Evolutionary conservation across 2,113 vertebrate species (phyloP).

Genomic region (Argyrosomus japonicus): DNA sequence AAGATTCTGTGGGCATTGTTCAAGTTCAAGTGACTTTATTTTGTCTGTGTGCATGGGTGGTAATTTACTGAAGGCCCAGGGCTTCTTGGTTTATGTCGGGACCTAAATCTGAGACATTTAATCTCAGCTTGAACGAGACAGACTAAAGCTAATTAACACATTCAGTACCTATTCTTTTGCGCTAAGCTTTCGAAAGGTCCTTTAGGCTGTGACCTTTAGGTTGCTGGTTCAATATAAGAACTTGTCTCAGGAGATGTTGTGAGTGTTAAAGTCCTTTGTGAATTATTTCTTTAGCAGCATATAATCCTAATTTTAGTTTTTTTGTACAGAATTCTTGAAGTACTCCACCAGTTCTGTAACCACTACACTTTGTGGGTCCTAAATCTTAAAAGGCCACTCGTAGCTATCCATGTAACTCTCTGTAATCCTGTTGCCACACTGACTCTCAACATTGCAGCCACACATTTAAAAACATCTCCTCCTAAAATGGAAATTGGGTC

Average conservation of each 20-base stretch:
- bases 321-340: too few species aligned
- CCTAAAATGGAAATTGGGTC: too few species aligned
- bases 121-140: conserved; percentile 14
- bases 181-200: background rate
- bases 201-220: too few species aligned
- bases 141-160: conserved; percentile 27
- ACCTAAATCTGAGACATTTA: conserved; percentile 40
- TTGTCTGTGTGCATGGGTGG: conserved; percentile 22
- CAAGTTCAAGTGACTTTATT: conserved; percentile 41
- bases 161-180: background rate
- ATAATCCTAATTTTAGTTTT: background rate
- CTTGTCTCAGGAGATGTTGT: background rate
- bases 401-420: background rate
- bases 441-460: background rate
- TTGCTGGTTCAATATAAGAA: too few species aligned
- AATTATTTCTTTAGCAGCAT: background rate
- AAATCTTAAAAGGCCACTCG: background rate
- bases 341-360: background rate
- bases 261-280: background rate
- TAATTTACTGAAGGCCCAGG: conserved; percentile 9
- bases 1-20: conserved; percentile 37
- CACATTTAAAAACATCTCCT: background rate
- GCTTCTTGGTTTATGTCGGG: conserved; percentile 1
- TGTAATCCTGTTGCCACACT: background rate
- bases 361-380: too few species aligned